Conservation (phyloP, 2,888 invertebrate genomes). For the Nowickia ferox region DNA sequence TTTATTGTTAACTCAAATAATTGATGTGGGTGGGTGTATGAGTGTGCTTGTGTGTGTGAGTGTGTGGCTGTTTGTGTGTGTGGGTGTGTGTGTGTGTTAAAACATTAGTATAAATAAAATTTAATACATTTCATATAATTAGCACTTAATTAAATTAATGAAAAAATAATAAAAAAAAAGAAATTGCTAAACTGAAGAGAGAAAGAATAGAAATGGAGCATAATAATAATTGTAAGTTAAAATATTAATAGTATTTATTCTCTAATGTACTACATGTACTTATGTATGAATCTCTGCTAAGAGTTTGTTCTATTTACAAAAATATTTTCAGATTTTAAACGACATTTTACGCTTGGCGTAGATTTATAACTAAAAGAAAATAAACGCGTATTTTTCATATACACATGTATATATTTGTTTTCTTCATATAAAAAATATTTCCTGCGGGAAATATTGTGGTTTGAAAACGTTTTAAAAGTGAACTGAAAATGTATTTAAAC, state of each 20-base stretch:
- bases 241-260: slow-evolving; percentile 20
- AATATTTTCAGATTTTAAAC: slow-evolving; percentile 40
- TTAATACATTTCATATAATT: slow-evolving; percentile 25
- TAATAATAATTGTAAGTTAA: slow-evolving; percentile 26
- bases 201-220: neutral
- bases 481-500: slow-evolving; percentile 5
- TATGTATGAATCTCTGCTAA: slow-evolving; percentile 22
- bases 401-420: neutral
- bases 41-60: neutral
- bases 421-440: neutral
- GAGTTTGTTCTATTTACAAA: slow-evolving; percentile 48
- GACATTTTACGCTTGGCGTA: slow-evolving; percentile 67
- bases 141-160: slow-evolving; percentile 37
- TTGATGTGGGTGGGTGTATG: slow-evolving; percentile 13
- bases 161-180: slow-evolving; percentile 8
- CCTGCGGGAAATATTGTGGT: neutral
- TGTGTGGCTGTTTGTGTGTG: slow-evolving; percentile 1
- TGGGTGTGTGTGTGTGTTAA: slow-evolving; percentile 4
- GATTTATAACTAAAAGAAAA: slow-evolving; percentile 40
- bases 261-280: neutral
- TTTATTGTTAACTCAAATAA: slow-evolving; percentile 43
- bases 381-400: slow-evolving; percentile 12
- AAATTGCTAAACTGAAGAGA: neutral
- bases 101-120: slow-evolving; percentile 52
- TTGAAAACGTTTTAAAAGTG: slow-evolving; percentile 19